Evolutionary conservation across 2,888 invertebrate species (phyloP).

Genomic region (Crematogaster levior): DNA sequence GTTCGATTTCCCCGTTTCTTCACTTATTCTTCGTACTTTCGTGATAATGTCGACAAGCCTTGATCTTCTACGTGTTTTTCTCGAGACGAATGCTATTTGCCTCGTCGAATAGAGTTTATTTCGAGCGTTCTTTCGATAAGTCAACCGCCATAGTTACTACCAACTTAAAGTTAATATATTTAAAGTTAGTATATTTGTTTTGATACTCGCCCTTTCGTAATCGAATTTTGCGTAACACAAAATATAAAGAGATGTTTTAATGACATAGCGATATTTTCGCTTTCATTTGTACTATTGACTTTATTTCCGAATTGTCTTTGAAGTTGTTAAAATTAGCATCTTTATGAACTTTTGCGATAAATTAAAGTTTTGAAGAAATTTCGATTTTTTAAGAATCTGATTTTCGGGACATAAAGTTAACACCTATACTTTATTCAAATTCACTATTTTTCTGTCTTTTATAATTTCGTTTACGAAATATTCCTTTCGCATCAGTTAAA

Average conservation of each 20-base stretch:
- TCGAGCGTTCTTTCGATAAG: slow-evolving; percentile 14
- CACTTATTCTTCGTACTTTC: background rate
- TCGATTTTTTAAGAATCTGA: background rate
- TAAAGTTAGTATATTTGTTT: background rate
- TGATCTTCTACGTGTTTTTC: slow-evolving; percentile 12
- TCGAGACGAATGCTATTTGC: slow-evolving; percentile 16
- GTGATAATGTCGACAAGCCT: background rate
- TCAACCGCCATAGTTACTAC: background rate
- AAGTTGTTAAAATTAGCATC: background rate
- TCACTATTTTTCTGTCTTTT: background rate
- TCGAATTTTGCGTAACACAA: background rate
- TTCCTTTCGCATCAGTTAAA: background rate
- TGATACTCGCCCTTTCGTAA: background rate
- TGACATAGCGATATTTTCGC: background rate
- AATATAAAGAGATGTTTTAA: background rate
- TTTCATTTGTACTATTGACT: background rate
- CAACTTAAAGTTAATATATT: slow-evolving; percentile 23
- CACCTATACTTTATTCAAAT: background rate
- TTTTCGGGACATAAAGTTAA: background rate
- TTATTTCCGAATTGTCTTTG: background rate
- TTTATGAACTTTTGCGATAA: background rate
- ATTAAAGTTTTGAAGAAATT: background rate
- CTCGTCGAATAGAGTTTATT: slow-evolving; percentile 28
- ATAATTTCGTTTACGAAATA: background rate
- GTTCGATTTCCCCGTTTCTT: background rate